These are phyloP conservation scores for Dasyurus viverrinus DNA, from an alignment of 2,113 vertebrate species.

Conservation along the genomic window DNA sequence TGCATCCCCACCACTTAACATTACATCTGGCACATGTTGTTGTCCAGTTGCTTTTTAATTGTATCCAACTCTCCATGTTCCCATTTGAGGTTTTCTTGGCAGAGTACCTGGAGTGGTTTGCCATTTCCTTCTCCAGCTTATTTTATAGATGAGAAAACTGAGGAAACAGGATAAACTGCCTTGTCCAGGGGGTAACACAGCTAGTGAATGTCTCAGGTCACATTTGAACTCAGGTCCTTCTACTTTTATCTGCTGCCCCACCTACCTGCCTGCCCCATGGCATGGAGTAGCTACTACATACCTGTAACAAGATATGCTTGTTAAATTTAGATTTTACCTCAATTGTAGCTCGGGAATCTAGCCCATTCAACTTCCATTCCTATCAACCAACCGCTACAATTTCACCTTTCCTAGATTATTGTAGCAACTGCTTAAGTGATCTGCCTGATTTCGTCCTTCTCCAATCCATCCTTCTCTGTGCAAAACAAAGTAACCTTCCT, in stretches of 20 bases:
- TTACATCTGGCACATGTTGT: neutral
- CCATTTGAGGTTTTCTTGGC: neutral
- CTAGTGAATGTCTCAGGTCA: neutral
- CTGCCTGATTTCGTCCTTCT: neutral
- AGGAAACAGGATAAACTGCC: neutral
- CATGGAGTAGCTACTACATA: neutral
- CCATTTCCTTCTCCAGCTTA: neutral
- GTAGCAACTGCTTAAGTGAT: neutral
- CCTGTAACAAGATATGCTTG: neutral
- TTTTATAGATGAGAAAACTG: neutral
- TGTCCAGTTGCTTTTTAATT: neutral
- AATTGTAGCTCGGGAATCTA: neutral
- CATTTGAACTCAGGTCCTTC: neutral
- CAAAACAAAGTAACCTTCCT: neutral
- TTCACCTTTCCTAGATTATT: neutral
- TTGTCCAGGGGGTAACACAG: neutral
- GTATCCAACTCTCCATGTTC: neutral
- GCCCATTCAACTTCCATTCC: neutral
- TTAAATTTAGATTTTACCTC: neutral
- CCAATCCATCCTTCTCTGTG: neutral
- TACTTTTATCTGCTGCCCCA: neutral
- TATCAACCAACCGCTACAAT: neutral
- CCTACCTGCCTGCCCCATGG: neutral
- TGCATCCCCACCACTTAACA: neutral
- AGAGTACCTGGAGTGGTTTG: neutral